phyloP scores from a whole-genome alignment of 2,797 vertebrate genomes.

The Leucoraja ocellata region DNA sequence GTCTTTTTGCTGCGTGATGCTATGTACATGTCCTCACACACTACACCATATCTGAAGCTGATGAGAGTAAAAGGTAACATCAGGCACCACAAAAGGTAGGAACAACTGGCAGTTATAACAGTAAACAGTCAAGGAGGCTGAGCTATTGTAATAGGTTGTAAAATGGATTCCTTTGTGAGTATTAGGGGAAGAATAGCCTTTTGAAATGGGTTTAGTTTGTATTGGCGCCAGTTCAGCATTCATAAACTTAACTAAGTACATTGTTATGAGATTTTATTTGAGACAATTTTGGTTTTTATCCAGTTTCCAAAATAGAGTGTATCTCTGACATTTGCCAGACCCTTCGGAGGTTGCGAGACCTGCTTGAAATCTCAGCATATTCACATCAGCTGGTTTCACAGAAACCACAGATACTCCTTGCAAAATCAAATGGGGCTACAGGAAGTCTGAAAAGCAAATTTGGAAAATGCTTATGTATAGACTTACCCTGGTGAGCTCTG shows the following conservation, averaged over 20 bases:
- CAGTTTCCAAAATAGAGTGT: not conserved
- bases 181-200: not conserved
- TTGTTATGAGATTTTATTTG: not conserved
- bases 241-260: not conserved
- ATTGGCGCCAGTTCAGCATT: not conserved
- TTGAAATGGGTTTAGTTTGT: not conserved
- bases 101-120: not conserved
- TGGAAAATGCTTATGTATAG: not conserved
- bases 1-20: too few relatives aligned
- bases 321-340: not conserved
- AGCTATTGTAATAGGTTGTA: not conserved
- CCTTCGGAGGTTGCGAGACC: not conserved
- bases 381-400: too few relatives aligned
- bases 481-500: too few relatives aligned
- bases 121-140: not conserved
- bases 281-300: not conserved
- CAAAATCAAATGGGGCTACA: not conserved
- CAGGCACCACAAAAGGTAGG: not conserved
- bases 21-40: not conserved
- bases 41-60: not conserved
- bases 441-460: not conserved
- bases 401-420: not conserved
- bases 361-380: not conserved
- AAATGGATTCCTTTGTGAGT: not conserved
- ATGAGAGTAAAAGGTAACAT: not conserved